Base-by-base conservation (phyloP, 2,888 invertebrate species). In the Mechanitis mazaeus region DNA sequence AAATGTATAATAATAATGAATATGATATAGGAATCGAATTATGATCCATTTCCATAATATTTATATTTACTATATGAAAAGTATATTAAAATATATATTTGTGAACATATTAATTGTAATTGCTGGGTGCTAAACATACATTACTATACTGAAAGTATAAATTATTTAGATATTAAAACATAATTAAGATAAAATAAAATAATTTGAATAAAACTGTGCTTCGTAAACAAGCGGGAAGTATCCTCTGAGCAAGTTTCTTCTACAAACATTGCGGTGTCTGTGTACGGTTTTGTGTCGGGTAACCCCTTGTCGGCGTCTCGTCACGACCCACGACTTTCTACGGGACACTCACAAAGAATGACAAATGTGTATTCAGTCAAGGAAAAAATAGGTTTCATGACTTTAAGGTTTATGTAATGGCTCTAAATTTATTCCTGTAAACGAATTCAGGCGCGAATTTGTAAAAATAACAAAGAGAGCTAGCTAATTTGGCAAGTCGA, bases 401-500 rank as follows among this genome's bases (percentile, higher is more conserved):
- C 31, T 31, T 9, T n/a, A 9, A n/a, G 9, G 28, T 28, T 50
- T 50, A 50, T 50, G 50, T 50, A 50, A 50, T 42, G 28, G n/a
- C 7, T 31, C 31, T 28, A 62, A 64, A 66, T 58, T 66, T 62
- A 66, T 62, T 64, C 70, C 68, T 33, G 60, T 38, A 55, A 58
- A 77, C 71, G 75, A 50, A 50, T 80, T 76, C 80, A 81, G 78
- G 78, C 83, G 78, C 79, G 76, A 81, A 81, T 75, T 77, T 77
- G 75, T 76, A 76, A 80, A 81, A 82, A 83, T 85, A 86, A 86
- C 85, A 85, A 84, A 85, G 85, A 82, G 76, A 81, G 82, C 84
- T 85, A 81, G 82, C 84, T 85, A 87, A 88, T 87, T 88, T 87
- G 87, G 87, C 85, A 84, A 87, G 84, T 87, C 80, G 84, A 83